These are phyloP conservation scores for Basileuterus tristriatus DNA, from an alignment of 2,797 vertebrate species.

Conservation along the genomic window DNA sequence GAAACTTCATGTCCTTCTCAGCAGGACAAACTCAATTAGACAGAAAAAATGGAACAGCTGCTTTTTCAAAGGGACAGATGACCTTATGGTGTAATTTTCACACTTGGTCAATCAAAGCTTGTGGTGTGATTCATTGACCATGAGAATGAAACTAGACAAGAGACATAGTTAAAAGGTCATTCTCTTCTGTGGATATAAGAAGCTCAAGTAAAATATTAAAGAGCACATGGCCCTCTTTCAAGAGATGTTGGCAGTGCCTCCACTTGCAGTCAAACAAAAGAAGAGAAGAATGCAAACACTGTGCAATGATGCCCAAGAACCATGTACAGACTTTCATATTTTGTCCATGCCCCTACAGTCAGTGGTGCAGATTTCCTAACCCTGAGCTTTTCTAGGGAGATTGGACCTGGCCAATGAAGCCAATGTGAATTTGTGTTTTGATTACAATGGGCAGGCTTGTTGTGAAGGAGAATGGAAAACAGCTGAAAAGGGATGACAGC, in stretches of 20 bases:
- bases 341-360: background rate
- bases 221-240: background rate
- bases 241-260: background rate
- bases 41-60: conserved; percentile 61
- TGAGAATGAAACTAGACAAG: conserved; percentile 36
- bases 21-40: conserved; percentile 59
- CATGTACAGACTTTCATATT: background rate
- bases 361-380: background rate
- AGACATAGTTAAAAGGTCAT: conserved; percentile 48
- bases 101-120: conserved; percentile 59
- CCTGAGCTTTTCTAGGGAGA: background rate
- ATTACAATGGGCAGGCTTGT: background rate
- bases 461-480: background rate
- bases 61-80: conserved; percentile 48
- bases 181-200: background rate
- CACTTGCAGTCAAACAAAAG: background rate
- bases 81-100: conserved; percentile 62
- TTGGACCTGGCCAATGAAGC: background rate
- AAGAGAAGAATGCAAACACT: background rate
- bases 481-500: conserved; percentile 39
- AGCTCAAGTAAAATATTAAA: conserved; percentile 2
- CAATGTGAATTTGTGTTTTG: background rate
- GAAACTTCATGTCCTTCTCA: conserved; percentile 40
- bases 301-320: background rate
- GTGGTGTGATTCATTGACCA: conserved; percentile 60